A percentile compares a stretch with the other conserved stretches of the same genome.
phyloP scores from a whole-genome alignment of 2,113 vertebrate genomes.

The Amia ocellicauda region DNA sequence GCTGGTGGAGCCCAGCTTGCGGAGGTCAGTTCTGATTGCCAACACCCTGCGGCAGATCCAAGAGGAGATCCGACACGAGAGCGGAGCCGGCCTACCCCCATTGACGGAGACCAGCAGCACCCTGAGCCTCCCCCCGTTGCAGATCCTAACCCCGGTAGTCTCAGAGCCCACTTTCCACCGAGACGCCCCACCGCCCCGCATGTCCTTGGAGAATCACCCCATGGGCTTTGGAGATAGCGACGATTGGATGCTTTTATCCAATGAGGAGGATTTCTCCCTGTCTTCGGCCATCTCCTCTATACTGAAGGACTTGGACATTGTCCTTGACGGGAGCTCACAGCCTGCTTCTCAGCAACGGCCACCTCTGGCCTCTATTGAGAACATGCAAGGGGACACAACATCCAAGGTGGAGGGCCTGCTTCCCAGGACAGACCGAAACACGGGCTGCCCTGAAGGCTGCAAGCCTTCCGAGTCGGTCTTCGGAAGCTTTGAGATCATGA shows the following conservation, averaged over 20 bases:
- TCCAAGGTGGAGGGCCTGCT: slow-evolving; percentile 26
- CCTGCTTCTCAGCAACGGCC: slow-evolving; percentile 32
- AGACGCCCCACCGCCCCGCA: neutral
- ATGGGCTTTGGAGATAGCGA: slow-evolving; percentile 17
- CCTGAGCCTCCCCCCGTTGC: no score
- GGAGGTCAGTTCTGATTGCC: slow-evolving; percentile 69
- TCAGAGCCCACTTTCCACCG: neutral
- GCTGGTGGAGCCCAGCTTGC: slow-evolving; percentile 64
- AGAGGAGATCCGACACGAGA: slow-evolving; percentile 35
- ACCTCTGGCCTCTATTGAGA: slow-evolving; percentile 56
- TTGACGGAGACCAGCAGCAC: neutral
- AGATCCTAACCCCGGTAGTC: neutral
- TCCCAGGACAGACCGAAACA: no score
- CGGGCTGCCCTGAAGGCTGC: neutral
- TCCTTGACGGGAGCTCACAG: slow-evolving; percentile 48
- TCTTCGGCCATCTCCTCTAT: slow-evolving; percentile 62
- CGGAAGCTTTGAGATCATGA: slow-evolving; percentile 51
- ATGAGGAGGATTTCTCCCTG: slow-evolving; percentile 54
- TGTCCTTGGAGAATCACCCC: neutral
- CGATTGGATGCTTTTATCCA: slow-evolving; percentile 49
- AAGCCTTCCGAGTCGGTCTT: slow-evolving; percentile 22
- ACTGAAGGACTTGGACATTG: slow-evolving; percentile 67
- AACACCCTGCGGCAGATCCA: slow-evolving; percentile 74
- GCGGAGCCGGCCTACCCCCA: neutral
- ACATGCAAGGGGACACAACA: slow-evolving; percentile 33